These are phyloP conservation scores for Aphaenogaster rudis DNA, from an alignment of 1,140 invertebrate genomes.

Conservation along the genomic window DNA sequence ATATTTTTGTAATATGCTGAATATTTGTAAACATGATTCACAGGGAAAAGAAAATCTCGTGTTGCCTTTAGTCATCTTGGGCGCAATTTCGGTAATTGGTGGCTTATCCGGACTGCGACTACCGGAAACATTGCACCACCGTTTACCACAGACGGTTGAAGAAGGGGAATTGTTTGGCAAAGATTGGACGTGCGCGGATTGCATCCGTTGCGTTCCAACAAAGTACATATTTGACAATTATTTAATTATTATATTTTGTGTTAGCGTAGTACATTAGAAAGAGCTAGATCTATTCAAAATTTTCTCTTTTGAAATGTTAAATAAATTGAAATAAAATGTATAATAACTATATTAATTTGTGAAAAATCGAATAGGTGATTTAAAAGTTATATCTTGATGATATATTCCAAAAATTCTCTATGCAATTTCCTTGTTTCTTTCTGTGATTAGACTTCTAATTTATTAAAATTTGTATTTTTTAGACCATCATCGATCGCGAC, in stretches of 20 bases:
- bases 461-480: conserved; percentile 38
- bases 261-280: not conserved
- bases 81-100: conserved; percentile 92
- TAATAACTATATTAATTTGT: conserved; percentile 7
- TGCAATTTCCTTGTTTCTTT: not conserved
- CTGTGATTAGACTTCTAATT: not conserved
- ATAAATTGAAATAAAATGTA: not conserved
- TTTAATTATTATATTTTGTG: not conserved
- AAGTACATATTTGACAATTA: conserved; percentile 84
- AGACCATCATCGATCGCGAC: conserved; percentile 75
- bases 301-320: not conserved
- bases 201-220: conserved; percentile 89
- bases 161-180: conserved; percentile 96
- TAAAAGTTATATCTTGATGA: not conserved
- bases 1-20: conserved; percentile 1
- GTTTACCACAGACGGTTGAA: conserved; percentile 93
- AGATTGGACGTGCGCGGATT: conserved; percentile 92
- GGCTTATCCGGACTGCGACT: conserved; percentile 92
- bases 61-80: conserved; percentile 93
- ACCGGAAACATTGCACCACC: conserved; percentile 93
- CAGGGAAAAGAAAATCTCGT: conserved; percentile 94
- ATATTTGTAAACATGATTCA: conserved; percentile 68
- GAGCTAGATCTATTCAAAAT: not conserved
- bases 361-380: not conserved
- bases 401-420: not conserved